Percentiles rank a stretch among this genome's conserved stretches.
These are phyloP conservation scores for Zygaena filipendulae DNA, from an alignment of 2,888 invertebrate species.

Conservation along the genomic window DNA sequence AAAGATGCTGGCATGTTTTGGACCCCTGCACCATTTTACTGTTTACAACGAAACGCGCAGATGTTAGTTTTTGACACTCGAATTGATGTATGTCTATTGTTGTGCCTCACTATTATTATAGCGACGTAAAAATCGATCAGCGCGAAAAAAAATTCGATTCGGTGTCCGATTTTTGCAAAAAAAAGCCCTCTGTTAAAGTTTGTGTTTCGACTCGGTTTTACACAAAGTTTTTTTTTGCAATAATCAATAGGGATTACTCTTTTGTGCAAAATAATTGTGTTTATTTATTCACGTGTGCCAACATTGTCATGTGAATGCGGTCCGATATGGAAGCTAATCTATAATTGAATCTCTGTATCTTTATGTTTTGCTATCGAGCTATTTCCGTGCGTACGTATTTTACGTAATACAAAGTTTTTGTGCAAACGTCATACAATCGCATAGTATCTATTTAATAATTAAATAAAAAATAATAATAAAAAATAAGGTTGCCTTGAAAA, in stretches of 20 bases:
- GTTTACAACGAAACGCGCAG: constrained; percentile 62
- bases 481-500: too few species aligned
- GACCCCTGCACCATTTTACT: constrained; percentile 47
- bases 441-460: too few species aligned
- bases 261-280: constrained; percentile 62
- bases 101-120: constrained; percentile 45
- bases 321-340: constrained; percentile 59
- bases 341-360: constrained; percentile 66
- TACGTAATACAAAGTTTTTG: too few species aligned
- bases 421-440: too few species aligned
- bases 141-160: constrained; percentile 44
- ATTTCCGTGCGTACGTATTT: constrained; percentile 40
- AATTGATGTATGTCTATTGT: constrained; percentile 65
- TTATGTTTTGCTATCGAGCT: constrained; percentile 52
- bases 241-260: constrained; percentile 59
- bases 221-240: constrained; percentile 38
- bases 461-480: too few species aligned
- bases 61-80: constrained; percentile 69
- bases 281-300: constrained; percentile 66
- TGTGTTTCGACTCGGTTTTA: constrained; percentile 36
- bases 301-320: constrained; percentile 57
- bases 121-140: constrained; percentile 45
- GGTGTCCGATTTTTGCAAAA: constrained; percentile 42
- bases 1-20: constrained; percentile 40
- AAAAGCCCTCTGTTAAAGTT: constrained; percentile 38